Base-by-base conservation (phyloP, 2,113 vertebrate species). In the Scortum barcoo region DNA sequence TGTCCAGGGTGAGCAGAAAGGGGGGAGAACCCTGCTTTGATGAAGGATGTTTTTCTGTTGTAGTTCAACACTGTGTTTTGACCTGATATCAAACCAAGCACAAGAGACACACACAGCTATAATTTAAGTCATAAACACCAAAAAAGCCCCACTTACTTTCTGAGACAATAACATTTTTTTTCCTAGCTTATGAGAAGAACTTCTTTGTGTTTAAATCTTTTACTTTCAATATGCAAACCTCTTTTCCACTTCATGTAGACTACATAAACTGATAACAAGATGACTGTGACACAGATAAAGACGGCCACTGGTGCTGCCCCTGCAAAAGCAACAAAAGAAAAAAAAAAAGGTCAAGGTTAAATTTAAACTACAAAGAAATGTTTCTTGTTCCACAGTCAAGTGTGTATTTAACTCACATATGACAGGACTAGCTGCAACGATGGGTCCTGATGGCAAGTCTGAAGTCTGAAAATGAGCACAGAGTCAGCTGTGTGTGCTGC, bases 291-390 rank as follows among this genome's bases (percentile, higher is more conserved):
- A 33, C 8, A 14, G 30, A 82, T 6, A 0, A 85, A 0, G 22
- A 77, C 5, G 6, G n/a, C 6, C 7, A 76, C 8, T 6, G 63
- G 63, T 12, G 70, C 22, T 9, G 17, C 30, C 87, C 85, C 92
- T 93, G 80, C 24, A 58, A 58, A 67, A 67, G 48, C 1, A 71
- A n/a, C n/a, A n/a, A n/a, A n/a, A n/a, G n/a, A n/a, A n/a, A n/a
- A n/a, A 26, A 38, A 24, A 17, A 56, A 24, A 66, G 1, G 14
- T 44, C 1, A 16, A 2, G n/a, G 56, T 62, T n/a, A 40, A 58
- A 76, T 68, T 33, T 42, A 17, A 17, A 42, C 12, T 5, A 10
- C 8, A n/a, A 33, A 20, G 8, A 65, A 22, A 22, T n/a, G 12
- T 16, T 13, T 33, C 20, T 56, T n/a, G 2, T 30, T 20, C 4